phyloP scores from a whole-genome alignment of 2,797 vertebrate genomes.

The Enteromius radiatus region DNA sequence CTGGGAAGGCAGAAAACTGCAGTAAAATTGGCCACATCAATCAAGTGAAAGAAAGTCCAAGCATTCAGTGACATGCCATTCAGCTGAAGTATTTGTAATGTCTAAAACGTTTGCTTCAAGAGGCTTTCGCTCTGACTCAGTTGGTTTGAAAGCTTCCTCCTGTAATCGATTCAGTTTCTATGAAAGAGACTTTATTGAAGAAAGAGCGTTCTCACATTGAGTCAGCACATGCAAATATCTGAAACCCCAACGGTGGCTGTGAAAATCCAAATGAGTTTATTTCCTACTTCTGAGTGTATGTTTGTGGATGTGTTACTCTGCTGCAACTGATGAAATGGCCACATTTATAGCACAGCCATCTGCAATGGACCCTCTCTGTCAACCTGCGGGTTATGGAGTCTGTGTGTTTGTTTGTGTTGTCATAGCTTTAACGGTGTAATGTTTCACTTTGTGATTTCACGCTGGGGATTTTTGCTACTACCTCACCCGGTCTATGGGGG shows the following conservation, averaged over 20 bases:
- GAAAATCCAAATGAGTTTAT: slow-evolving; percentile 40
- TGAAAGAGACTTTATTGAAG: slow-evolving; percentile 21
- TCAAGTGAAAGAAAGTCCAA: slow-evolving; percentile 46
- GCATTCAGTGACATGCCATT: slow-evolving; percentile 33
- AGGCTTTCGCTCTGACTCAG: neutral
- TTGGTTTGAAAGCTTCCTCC: neutral
- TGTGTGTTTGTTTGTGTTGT: slow-evolving; percentile 36
- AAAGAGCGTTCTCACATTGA: slow-evolving; percentile 7
- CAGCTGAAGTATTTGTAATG: slow-evolving; percentile 28
- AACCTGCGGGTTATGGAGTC: slow-evolving; percentile 1
- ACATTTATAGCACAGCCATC: slow-evolving; percentile 26
- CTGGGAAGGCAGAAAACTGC: slow-evolving; percentile 45
- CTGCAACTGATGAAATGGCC: slow-evolving; percentile 12
- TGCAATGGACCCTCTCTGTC: neutral
- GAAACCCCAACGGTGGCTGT: slow-evolving; percentile 30
- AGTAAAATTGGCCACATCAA: slow-evolving; percentile 53
- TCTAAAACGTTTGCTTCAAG: slow-evolving; percentile 23
- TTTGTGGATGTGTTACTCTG: slow-evolving; percentile 25
- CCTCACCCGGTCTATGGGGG: slow-evolving; percentile 50
- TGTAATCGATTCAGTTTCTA: slow-evolving; percentile 14
- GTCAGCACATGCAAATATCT: slow-evolving; percentile 51
- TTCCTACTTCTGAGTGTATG: slow-evolving; percentile 25
- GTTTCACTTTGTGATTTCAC: slow-evolving; percentile 51
- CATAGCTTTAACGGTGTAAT: slow-evolving; percentile 46
- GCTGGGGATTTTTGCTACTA: slow-evolving; percentile 52